phyloP scores from a whole-genome alignment of 2,797 vertebrate species.

The Girardinus metallicus region DNA sequence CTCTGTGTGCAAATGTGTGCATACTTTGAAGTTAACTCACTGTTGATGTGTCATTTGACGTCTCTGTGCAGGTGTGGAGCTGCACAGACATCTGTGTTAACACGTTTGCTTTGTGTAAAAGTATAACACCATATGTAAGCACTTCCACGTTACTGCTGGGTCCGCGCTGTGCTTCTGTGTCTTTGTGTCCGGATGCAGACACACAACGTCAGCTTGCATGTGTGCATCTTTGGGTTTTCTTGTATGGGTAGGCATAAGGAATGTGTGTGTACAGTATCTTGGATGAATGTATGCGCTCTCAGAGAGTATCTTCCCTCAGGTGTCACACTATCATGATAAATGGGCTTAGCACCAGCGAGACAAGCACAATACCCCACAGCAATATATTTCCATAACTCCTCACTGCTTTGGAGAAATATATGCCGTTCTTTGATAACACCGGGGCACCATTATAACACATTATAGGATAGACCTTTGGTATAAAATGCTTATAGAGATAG shows the following conservation, averaged over 20 bases:
- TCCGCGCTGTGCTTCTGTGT: constrained; percentile 8
- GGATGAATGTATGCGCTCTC: constrained; percentile 50
- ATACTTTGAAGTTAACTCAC: constrained; percentile 12
- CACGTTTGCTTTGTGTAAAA: constrained; percentile 7
- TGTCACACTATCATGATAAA: constrained; percentile 78
- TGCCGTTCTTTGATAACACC: constrained; percentile 67
- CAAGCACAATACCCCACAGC: constrained; percentile 73
- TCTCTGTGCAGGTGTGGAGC: neutral
- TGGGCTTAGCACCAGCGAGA: constrained; percentile 69
- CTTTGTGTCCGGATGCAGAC: constrained; percentile 26
- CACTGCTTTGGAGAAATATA: constrained; percentile 69
- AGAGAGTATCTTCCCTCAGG: constrained; percentile 66
- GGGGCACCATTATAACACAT: constrained; percentile 68
- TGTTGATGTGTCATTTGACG: neutral
- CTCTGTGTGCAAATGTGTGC: constrained; percentile 17
- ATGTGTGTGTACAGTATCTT: constrained; percentile 22
- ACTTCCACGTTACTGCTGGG: constrained; percentile 20
- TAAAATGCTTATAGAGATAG: constrained; percentile 52
- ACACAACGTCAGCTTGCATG: neutral
- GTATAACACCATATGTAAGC: neutral
- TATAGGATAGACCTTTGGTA: constrained; percentile 65
- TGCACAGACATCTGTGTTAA: constrained; percentile 22
- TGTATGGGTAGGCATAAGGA: constrained; percentile 5
- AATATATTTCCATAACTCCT: constrained; percentile 78
- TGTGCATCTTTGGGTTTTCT: constrained; percentile 2